Base-by-base conservation (phyloP, 2,113 vertebrate species). In the Silurus meridionalis region DNA sequence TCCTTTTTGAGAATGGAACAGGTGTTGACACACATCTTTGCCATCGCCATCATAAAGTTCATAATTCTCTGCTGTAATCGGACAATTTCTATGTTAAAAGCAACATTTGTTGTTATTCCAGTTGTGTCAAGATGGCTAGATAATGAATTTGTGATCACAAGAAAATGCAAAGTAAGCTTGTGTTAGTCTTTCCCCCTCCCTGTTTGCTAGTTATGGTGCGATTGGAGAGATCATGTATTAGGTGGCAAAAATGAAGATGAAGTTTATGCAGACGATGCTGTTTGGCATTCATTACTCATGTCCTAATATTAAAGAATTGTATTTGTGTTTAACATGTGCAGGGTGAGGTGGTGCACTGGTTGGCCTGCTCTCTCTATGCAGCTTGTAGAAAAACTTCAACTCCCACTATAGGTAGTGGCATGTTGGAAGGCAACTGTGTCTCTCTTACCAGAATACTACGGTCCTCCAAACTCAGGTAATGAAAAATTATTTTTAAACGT, bases 391-490 rank as follows among this genome's bases (percentile, higher is more conserved):
- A 96, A 91, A 95, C 96, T 60, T 94, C 95, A 75, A 96, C 96
- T 82, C 98, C 97, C 86, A 99, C 98, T 0, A 97, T 99, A 88
- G 98, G 97, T 3, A 97, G 96, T 91, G 97, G 97, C 0, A 86
- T 97, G 87, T 97, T 99, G 97, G 97, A 99, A 92, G 98, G 98
- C 74, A 99, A 99, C 92, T 96, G 97, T 60, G 98, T 99, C 61
- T 99, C 98, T 13, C 95, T 99, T 86, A 99, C 98, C 25, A 95
- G 97, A 91, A 99, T 99, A 92, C 96, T 99, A 5, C 96, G 97
- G 82, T 97, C 96, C 0, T 95, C 97, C 61, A 96, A 97, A 87
- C 95, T 99, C 89, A 99, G 98, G 98, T 99, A 92, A 85, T 28
- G 10, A 6, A 50, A 53, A 52, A 0, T 72, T 72, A 13, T 2